Base-by-base conservation (phyloP, 2,113 vertebrate genomes). In the Synodontis membranacea region DNA sequence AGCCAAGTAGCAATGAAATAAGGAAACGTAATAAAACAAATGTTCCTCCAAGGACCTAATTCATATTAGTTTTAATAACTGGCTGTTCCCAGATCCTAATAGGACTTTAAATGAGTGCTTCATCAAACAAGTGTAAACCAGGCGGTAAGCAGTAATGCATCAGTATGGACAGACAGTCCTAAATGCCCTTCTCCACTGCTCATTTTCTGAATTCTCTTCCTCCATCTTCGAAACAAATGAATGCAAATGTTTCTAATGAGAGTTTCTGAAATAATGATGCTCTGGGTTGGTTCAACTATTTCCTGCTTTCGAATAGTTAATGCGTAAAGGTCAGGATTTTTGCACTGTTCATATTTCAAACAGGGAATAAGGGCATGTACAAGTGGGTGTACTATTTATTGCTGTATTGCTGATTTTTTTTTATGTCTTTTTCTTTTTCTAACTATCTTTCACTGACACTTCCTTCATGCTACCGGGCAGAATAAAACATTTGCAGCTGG, bases 1-100 rank as follows among this genome's bases (percentile, higher is more conserved):
- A n/a, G 46, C 46, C 11, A 46, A 46, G 23, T n/a, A 75, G 72
- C 19, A 23, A 74, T 23, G 19, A 74, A 75, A 28, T 46, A 46
- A 48, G 42, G 72, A n/a, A 75, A 75, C 5, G 23, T 78, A 78
- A 31, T 31, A 34, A 79, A 79, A 48, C 74, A 50, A 76, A 48
- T 50, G 14, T 75, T 74, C 21, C 39, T 44, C 39, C 42, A 28
- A 75, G 25, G 4, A 46, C 9, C 15, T 25, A 72, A 42, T 42
- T 76, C 31, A 78, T 78, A 78, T 52, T 23, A 19, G 31, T 54
- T 56, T 56, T 56, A 37, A 56, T 23, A 80, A 21, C 50, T 80
- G n/a, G 7, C 19, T 50, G n/a, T 54, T 54, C 39, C 25, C 68
- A 42, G 68, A 8, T 42, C 37, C 23, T 44, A 74, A 46, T 46